These are phyloP conservation scores for Drosophila ustulata DNA, from an alignment of 2,888 invertebrate genomes.

Conservation along the genomic window DNA sequence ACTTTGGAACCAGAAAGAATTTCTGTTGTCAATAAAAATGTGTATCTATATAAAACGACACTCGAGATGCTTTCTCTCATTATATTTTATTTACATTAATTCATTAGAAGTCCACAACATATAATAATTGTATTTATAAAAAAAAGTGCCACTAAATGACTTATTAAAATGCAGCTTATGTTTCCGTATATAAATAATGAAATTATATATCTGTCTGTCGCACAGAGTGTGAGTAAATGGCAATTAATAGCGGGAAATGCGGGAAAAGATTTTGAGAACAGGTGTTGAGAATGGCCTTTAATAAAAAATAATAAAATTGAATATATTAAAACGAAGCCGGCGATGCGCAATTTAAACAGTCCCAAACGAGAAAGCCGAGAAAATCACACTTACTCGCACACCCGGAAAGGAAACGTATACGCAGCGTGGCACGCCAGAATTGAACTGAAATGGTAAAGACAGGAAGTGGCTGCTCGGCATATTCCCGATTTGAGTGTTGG, in stretches of 20 bases:
- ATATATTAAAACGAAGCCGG: conserved; percentile 30
- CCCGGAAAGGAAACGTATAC: conserved; percentile 54
- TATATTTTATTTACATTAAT: not conserved
- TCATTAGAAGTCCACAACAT: not conserved
- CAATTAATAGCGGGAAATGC: conserved; percentile 49
- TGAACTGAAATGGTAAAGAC: conserved; percentile 38
- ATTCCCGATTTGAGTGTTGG: conserved; percentile 14
- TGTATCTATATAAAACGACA: no score
- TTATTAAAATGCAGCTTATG: conserved; percentile 7
- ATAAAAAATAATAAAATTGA: conserved; percentile 57
- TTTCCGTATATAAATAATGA: conserved; percentile 38
- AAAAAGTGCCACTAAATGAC: not conserved
- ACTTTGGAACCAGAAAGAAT: no score
- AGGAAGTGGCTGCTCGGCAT: conserved; percentile 17
- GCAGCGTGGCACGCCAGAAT: conserved; percentile 28
- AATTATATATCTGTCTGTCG: conserved; percentile 31
- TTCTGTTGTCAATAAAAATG: no score
- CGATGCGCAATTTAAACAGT: conserved; percentile 37
- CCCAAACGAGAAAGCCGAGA: not conserved
- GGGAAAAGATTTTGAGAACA: conserved; percentile 18
- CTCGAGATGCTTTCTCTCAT: not conserved
- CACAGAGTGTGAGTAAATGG: conserved; percentile 36
- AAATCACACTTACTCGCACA: conserved; percentile 1
- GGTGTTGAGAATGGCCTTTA: conserved; percentile 51
- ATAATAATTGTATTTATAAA: not conserved